Percentiles rank a stretch among this genome's conserved stretches.
Conservation (phyloP, 2,888 invertebrate species). For the Lasioglossum villosulum region DNA sequence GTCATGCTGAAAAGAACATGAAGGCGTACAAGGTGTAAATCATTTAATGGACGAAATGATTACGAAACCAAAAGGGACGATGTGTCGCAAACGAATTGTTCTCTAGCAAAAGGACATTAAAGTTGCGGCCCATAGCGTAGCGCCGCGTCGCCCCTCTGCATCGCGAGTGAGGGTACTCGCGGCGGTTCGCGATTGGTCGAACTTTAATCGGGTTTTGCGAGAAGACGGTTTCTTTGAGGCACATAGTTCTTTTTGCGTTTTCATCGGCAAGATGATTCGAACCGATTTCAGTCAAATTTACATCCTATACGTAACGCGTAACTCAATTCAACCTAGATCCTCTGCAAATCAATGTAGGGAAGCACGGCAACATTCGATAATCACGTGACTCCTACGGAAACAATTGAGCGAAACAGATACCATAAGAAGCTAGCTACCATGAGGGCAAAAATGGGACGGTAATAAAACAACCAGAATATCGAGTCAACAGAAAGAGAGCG, state of each 20-base stretch:
- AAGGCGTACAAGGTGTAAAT: not conserved
- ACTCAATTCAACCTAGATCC: slow-evolving; percentile 23
- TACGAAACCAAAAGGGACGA: not conserved
- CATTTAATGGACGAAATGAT: not conserved
- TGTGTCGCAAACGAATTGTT: not conserved
- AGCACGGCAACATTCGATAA: slow-evolving; percentile 50
- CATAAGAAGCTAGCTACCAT: slow-evolving; percentile 46
- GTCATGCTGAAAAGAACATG: slow-evolving; percentile 59
- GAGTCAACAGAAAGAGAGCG: slow-evolving; percentile 61
- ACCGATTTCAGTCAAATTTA: not conserved
- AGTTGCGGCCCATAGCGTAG: not conserved
- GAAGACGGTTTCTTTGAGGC: not conserved
- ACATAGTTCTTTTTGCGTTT: slow-evolving; percentile 2
- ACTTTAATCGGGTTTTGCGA: not conserved
- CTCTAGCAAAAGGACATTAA: not conserved
- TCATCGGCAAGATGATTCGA: not conserved
- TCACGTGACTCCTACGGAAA: slow-evolving; percentile 49
- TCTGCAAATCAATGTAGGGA: slow-evolving; percentile 59
- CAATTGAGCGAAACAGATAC: slow-evolving; percentile 40
- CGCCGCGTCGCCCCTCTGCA: not conserved
- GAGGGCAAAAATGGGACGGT: slow-evolving; percentile 12
- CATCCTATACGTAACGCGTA: slow-evolving; percentile 19
- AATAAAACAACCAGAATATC: slow-evolving; percentile 42
- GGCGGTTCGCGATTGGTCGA: not conserved
- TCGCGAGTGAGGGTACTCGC: not conserved